Evolutionary conservation across 2,888 invertebrate genomes (phyloP), one percentile per base, ranked within the genome.

Genomic region (Smittia sp.): DNA sequence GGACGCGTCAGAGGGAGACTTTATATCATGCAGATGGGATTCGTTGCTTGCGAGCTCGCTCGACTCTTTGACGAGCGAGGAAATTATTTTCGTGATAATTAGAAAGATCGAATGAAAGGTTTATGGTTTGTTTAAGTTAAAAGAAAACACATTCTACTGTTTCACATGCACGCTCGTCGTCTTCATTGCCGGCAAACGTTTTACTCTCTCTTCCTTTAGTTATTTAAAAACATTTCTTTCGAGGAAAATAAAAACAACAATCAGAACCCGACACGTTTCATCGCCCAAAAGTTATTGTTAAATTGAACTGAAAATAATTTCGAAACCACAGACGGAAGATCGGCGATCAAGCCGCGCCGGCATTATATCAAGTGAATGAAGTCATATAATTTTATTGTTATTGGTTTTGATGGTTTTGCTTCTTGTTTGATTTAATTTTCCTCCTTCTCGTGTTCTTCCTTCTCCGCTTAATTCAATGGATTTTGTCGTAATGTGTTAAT

Each of bases 331-430:
- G 15, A 70, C n/a, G 32, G 24, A 66, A 66, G 13, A 68, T 68
- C 68, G 68, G 20, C 68, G 68, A 68, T 68, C 58, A 32, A 15
- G 4, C 22, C 18, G 18, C 54, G 54, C 46, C 46, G 54, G 11
- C 41, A 20, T 18, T 58, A 58, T 27, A 70, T 70, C 70, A 58
- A 58, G 27, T 39, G 25, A 70, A 70, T 70, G 70, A 70, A 70
- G 70, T 70, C 70, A 70, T 70, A 70, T 70, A 70, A 70, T 70
- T 70, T 70, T 70, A 70, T 70, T 54, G 70, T 70, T 70, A 70
- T 70, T 70, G 70, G 70, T 68, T 68, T 38, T 68, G 68, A 68
- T 70, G 70, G 70, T 70, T 70, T 70, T 70, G 58, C 70, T 58
- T 70, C 58, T 70, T 70, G 68, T 68, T 58, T 58, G 24, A 58